These are phyloP conservation scores for Harmothoe impar DNA, from an alignment of 2,888 invertebrate genomes.

Conservation along the genomic window DNA sequence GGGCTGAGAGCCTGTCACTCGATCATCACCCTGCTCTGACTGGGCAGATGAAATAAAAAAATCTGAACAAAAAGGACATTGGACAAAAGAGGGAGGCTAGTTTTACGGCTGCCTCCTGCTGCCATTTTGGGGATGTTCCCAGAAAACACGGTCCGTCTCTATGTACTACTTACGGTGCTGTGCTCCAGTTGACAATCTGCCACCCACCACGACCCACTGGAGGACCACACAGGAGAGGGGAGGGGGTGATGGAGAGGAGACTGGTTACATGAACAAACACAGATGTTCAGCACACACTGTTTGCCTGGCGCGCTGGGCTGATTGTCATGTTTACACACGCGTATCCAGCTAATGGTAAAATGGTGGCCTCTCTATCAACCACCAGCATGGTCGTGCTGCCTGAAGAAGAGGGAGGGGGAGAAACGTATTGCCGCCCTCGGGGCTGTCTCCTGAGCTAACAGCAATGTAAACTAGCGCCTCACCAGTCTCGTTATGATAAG, in stretches of 20 bases:
- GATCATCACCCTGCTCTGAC: neutral
- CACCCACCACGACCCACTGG: too few species aligned
- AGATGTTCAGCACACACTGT: neutral
- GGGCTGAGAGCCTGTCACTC: neutral
- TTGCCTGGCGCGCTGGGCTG: neutral
- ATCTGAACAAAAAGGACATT: too few species aligned
- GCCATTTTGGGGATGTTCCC: too few species aligned
- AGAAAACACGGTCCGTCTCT: too few species aligned
- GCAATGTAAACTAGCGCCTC: neutral
- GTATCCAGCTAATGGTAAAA: conserved; percentile 8
- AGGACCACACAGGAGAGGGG: neutral
- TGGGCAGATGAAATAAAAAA: neutral
- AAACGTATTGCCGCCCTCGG: neutral
- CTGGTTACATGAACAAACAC: neutral
- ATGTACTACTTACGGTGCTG: too few species aligned
- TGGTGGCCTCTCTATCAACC: neutral
- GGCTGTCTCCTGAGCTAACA: neutral
- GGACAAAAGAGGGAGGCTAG: too few species aligned
- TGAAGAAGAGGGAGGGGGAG: neutral
- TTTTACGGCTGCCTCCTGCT: too few species aligned
- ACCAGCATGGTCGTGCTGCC: neutral
- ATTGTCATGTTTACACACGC: neutral
- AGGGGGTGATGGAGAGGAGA: neutral
- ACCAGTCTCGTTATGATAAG: too few species aligned
- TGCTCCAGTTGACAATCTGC: too few species aligned